These are phyloP conservation scores for Neotoxoptera formosana DNA, from an alignment of 1,140 invertebrate species.

Conservation along the genomic window DNA sequence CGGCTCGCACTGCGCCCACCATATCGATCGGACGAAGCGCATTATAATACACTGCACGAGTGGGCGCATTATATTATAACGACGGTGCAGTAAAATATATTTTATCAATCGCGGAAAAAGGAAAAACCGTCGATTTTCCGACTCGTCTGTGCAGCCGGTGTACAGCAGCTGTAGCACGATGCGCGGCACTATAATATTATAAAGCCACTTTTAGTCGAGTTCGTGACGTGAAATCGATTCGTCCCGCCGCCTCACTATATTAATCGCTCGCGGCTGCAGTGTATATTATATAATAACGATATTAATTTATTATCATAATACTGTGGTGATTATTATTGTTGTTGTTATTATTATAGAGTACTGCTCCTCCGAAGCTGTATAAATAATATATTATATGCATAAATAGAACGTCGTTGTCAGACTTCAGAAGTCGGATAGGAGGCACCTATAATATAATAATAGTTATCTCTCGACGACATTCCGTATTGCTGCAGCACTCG, in stretches of 20 bases:
- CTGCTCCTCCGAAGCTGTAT: neutral
- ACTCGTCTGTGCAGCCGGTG: neutral
- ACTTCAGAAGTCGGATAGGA: neutral
- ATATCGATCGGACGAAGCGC: neutral
- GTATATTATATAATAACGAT: neutral
- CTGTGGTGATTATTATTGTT: neutral
- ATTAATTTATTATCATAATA: neutral
- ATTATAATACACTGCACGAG: no score
- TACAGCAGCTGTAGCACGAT: no score
- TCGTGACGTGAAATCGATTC: neutral
- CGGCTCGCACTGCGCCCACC: no score
- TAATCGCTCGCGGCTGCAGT: neutral
- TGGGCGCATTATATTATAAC: no score
- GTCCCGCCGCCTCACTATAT: neutral
- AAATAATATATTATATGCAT: no score
- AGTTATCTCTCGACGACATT: neutral
- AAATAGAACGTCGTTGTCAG: neutral
- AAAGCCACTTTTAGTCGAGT: neutral
- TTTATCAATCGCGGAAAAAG: neutral
- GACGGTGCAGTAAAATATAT: neutral
- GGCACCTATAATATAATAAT: no score
- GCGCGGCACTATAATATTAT: neutral
- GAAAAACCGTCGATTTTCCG: neutral
- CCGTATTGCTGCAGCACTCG: slow-evolving; percentile 12
- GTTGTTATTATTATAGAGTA: no score